These are phyloP conservation scores for Oscheius sp. DNA, from an alignment of 2,888 invertebrate genomes.

Conservation along the genomic window DNA sequence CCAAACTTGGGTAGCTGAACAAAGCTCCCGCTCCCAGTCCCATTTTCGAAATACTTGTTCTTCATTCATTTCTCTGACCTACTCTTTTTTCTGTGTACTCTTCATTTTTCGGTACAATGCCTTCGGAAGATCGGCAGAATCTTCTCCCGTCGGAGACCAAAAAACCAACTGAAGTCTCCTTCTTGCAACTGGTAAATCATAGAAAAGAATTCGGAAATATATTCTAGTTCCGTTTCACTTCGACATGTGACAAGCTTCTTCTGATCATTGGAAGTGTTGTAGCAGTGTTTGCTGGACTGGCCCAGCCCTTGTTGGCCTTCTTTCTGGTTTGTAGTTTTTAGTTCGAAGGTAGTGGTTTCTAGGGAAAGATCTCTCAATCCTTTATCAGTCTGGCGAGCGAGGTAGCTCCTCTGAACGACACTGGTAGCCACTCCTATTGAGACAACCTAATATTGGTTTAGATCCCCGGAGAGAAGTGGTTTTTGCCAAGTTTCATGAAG, in stretches of 20 bases:
- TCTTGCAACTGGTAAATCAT: neutral
- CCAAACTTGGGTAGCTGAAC: no score
- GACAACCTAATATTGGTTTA: no score
- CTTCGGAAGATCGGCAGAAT: no score
- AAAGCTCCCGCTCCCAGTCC: no score
- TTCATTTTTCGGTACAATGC: no score
- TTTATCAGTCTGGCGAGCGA: conserved; percentile 27
- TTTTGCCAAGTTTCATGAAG: neutral
- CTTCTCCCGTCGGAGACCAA: no score
- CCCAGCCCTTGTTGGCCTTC: neutral
- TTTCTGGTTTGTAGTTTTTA: neutral
- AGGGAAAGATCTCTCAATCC: neutral
- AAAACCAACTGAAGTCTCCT: neutral
- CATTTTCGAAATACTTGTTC: no score
- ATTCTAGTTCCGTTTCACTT: neutral
- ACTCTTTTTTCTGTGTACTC: no score
- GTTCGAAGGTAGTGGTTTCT: neutral
- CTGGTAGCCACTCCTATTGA: neutral
- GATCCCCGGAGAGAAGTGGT: no score
- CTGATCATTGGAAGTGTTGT: neutral
- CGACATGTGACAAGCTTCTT: neutral
- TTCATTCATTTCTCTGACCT: no score
- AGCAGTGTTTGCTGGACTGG: neutral
- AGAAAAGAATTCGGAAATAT: neutral
- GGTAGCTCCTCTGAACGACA: neutral